phyloP scores from a whole-genome alignment of 2,797 vertebrate genomes.

The Gouania willdenowi region DNA sequence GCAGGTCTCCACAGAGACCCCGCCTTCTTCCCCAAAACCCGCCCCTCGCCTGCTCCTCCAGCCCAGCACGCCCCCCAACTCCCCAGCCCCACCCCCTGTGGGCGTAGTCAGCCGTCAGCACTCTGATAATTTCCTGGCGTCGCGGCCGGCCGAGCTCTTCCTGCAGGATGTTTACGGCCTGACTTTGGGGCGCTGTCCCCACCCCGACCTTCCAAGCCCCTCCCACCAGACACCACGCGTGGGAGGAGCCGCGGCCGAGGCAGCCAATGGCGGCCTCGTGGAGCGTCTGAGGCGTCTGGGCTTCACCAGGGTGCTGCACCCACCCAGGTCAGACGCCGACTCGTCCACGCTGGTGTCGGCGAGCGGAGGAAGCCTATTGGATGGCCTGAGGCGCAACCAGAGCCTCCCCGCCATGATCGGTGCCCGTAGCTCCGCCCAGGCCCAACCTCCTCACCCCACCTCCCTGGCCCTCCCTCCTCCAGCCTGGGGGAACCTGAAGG shows the following conservation, averaged over 20 bases:
- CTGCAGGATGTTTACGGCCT: slow-evolving; percentile 91
- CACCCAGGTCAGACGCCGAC: slow-evolving; percentile 56
- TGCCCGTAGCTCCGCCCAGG: slow-evolving; percentile 63
- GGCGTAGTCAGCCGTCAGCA: slow-evolving; percentile 71
- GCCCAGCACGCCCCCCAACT: slow-evolving; percentile 88
- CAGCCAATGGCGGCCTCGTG: slow-evolving; percentile 79
- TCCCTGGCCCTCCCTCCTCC: slow-evolving; percentile 73
- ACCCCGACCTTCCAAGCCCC: slow-evolving; percentile 71
- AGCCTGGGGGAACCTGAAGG: slow-evolving; percentile 78
- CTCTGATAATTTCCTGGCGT: slow-evolving; percentile 90
- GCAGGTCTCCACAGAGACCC: slow-evolving; percentile 75
- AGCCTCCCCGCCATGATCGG: slow-evolving; percentile 90
- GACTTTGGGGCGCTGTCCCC: slow-evolving; percentile 71
- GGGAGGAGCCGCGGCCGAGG: no score
- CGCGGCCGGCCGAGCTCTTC: slow-evolving; percentile 91
- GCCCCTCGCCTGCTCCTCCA: slow-evolving; percentile 43
- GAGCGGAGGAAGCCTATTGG: slow-evolving; percentile 82
- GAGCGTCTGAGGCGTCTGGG: slow-evolving; percentile 88
- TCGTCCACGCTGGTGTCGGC: slow-evolving; percentile 83
- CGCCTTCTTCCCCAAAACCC: slow-evolving; percentile 30
- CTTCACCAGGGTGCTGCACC: slow-evolving; percentile 80
- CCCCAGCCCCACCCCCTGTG: slow-evolving; percentile 78
- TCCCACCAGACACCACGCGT: slow-evolving; percentile 25
- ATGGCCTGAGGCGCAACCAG: slow-evolving; percentile 90
- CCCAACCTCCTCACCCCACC: slow-evolving; percentile 62